These are phyloP conservation scores for Zosterops borbonicus DNA, from an alignment of 2,113 vertebrate genomes.

Conservation along the genomic window DNA sequence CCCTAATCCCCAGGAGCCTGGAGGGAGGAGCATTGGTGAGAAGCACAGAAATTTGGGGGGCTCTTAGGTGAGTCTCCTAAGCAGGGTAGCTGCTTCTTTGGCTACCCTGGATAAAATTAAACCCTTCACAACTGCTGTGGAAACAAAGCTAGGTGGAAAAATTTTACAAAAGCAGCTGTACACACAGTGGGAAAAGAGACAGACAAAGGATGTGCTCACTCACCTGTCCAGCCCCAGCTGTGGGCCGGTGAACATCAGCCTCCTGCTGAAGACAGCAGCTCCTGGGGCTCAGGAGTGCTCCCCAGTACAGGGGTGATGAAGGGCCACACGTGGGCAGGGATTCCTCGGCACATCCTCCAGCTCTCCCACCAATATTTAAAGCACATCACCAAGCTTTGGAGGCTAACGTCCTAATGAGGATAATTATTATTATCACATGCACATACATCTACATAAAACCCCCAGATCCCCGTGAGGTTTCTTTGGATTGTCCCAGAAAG, in stretches of 20 bases:
- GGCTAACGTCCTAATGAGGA: constrained; percentile 45
- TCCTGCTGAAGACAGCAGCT: neutral
- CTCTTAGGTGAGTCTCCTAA: neutral
- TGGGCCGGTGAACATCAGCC: neutral
- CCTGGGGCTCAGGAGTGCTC: neutral
- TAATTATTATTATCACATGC: constrained; percentile 71
- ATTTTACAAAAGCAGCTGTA: neutral
- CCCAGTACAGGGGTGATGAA: neutral
- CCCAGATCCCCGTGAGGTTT: constrained; percentile 64
- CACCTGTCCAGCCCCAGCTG: neutral
- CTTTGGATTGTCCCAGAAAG: constrained; percentile 71
- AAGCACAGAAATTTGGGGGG: neutral
- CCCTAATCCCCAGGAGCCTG: neutral
- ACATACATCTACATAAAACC: neutral
- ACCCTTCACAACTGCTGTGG: rapidly evolving
- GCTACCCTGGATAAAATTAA: neutral
- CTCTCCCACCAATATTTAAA: constrained; percentile 43
- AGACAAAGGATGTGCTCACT: neutral
- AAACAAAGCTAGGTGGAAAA: neutral
- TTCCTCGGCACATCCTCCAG: neutral
- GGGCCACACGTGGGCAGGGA: neutral
- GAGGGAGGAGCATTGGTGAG: neutral
- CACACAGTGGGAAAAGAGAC: neutral
- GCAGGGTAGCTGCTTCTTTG: neutral
- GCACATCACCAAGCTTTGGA: neutral